Conservation (phyloP, 2,113 vertebrate species). For the Cromileptes altivelis region DNA sequence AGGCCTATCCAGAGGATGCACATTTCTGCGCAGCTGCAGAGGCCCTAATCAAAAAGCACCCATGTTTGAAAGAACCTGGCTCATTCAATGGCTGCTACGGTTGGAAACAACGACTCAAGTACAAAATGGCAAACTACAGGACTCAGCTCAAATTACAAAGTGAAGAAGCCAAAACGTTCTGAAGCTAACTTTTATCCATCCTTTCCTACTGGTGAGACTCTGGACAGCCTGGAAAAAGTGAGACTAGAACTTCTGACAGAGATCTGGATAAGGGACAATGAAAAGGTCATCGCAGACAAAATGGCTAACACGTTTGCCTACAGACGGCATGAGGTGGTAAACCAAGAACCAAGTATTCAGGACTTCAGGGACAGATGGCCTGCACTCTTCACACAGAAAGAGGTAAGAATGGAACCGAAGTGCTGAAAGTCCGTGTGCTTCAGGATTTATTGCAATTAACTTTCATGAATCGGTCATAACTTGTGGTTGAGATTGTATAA, state of each 20-base stretch:
- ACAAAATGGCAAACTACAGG: too few species aligned
- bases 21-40: too few species aligned
- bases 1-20: slow-evolving; percentile 38
- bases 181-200: slow-evolving; percentile 42
- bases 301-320: slow-evolving; percentile 33
- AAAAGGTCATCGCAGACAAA: slow-evolving; percentile 32
- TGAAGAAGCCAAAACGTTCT: background rate
- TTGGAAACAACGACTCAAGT: too few species aligned
- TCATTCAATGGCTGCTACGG: too few species aligned
- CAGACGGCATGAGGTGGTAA: slow-evolving; percentile 8
- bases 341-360: slow-evolving; percentile 6
- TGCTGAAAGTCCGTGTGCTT: background rate
- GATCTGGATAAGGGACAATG: slow-evolving; percentile 17
- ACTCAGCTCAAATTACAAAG: too few species aligned
- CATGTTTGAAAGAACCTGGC: too few species aligned
- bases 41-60: too few species aligned
- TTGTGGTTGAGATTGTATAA: too few species aligned
- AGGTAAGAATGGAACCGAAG: accelerated
- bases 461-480: too few species aligned
- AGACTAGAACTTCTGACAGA: slow-evolving; percentile 37
- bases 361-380: slow-evolving; percentile 51
- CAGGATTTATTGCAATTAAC: too few species aligned
- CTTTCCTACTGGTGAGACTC: slow-evolving; percentile 20
- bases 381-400: slow-evolving; percentile 18
- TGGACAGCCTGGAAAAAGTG: slow-evolving; percentile 22